phyloP scores from a whole-genome alignment of 2,797 vertebrate genomes.

The Scomberomorus guttatus region DNA sequence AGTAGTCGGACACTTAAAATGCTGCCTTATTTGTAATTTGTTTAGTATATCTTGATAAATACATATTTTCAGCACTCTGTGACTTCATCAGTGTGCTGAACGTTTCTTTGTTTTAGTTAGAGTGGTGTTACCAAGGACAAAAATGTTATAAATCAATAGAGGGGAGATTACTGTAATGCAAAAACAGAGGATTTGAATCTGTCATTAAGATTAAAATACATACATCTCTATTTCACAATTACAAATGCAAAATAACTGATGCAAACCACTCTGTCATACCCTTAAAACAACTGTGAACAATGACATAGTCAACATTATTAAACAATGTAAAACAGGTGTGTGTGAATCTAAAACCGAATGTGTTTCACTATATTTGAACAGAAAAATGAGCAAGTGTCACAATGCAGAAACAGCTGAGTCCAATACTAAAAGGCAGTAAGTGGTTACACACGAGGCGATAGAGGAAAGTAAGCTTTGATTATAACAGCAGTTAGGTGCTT shows the following conservation, averaged over 20 bases:
- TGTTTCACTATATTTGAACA: too few relatives aligned
- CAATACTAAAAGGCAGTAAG: too few relatives aligned
- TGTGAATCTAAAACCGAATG: too few relatives aligned
- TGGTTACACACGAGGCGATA: neutral
- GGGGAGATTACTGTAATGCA: too few relatives aligned
- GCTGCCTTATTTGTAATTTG: neutral
- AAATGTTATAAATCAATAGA: neutral
- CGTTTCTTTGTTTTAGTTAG: neutral
- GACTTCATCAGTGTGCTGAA: neutral
- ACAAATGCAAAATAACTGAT: too few relatives aligned
- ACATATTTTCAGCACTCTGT: neutral
- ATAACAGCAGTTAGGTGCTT: neutral
- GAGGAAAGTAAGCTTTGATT: neutral
- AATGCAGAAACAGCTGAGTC: too few relatives aligned
- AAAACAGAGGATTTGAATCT: neutral
- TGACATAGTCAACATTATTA: too few relatives aligned
- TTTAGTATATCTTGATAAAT: conserved; percentile 6
- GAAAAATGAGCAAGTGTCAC: too few relatives aligned
- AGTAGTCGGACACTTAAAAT: neutral
- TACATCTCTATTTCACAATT: too few relatives aligned
- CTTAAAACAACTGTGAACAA: too few relatives aligned
- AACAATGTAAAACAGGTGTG: too few relatives aligned
- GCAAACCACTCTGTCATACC: too few relatives aligned
- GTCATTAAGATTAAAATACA: neutral
- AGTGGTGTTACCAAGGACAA: neutral